These are phyloP conservation scores for Thymelicus sylvestris DNA, from an alignment of 2,888 invertebrate species.

Conservation along the genomic window DNA sequence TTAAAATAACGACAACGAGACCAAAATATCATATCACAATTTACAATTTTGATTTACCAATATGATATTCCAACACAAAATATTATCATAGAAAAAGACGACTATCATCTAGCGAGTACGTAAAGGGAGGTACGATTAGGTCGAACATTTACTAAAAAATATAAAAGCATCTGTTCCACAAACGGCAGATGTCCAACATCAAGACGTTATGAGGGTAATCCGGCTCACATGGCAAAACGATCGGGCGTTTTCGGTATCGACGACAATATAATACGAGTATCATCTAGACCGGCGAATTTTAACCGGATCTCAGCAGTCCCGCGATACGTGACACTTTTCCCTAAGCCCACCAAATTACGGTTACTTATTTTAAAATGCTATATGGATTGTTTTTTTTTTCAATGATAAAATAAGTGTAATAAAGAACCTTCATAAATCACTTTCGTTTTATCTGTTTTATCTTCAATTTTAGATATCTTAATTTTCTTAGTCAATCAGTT, in stretches of 20 bases:
- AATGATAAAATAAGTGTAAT: neutral
- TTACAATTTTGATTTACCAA: too few species aligned
- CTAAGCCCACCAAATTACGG: conserved; percentile 14
- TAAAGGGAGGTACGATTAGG: neutral
- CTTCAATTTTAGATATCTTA: too few species aligned
- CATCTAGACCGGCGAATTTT: conserved; percentile 15
- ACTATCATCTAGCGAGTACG: neutral
- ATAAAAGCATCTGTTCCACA: conserved; percentile 68
- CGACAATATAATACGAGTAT: conserved; percentile 41
- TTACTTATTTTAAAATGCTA: neutral
- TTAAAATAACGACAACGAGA: too few species aligned
- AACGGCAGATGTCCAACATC: conserved; percentile 75
- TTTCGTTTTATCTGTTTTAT: neutral
- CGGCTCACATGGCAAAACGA: conserved; percentile 71
- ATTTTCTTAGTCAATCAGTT: too few species aligned
- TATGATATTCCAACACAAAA: too few species aligned
- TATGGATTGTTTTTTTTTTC: neutral
- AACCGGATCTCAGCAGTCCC: neutral
- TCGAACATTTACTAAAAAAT: conserved; percentile 56
- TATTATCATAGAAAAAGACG: too few species aligned
- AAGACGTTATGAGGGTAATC: conserved; percentile 78
- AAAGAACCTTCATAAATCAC: neutral
- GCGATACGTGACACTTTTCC: conserved; percentile 31
- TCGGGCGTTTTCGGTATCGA: conserved; percentile 52
- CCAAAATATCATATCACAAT: too few species aligned